Base-by-base conservation (phyloP, 2,797 vertebrate species). In the Crossoptilon crossoptilon region DNA sequence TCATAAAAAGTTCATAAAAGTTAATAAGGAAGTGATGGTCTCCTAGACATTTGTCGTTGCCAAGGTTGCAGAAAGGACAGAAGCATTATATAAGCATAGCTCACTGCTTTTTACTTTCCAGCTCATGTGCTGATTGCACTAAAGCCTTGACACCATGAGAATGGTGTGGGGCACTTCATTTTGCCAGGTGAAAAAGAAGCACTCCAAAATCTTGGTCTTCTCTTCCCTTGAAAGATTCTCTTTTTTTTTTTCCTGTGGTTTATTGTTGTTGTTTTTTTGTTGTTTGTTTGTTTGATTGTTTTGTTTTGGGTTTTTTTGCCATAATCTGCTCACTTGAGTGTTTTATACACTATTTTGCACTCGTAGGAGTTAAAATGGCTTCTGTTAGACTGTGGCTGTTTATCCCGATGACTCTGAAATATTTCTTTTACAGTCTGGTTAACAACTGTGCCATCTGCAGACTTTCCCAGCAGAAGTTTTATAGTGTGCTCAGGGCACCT, bases 391-490 rank as follows among this genome's bases (percentile, higher is more conserved):
- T 48, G 2, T 29, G 17, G 35, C 8, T 31, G 41, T 86, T 88
- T 90, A 56, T 23, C 14, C 41, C 39, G 56, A 16, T 51, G n/a
- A 60, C 31, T 85, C 44, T 41, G 62, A 19, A 84, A 43, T n/a
- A 41, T 55, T 86, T 53, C 31, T 37, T 69, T 84, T 56, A 41
- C 48, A 55, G 39, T 67, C 39, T 86, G 63, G 37, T 86, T 63
- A 91, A 77, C 27, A 41, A 41, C 51, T 11, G 9, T 55, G 29
- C 33, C 73, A 95, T 76, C 77, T 96, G 95, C 48, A 86, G 7
- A 79, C 39, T 81, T 95, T 93, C 92, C 59, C 87, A 95, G 85
- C 22, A 78, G 78, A 78, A 11, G 59, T 48, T 80, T 92, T 75
- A 70, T 12, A 73, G 51, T 59, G n/a, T 91, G 55, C 56, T 72